Base-by-base conservation (phyloP, 1,140 invertebrate genomes). In the Magallana gigas region DNA sequence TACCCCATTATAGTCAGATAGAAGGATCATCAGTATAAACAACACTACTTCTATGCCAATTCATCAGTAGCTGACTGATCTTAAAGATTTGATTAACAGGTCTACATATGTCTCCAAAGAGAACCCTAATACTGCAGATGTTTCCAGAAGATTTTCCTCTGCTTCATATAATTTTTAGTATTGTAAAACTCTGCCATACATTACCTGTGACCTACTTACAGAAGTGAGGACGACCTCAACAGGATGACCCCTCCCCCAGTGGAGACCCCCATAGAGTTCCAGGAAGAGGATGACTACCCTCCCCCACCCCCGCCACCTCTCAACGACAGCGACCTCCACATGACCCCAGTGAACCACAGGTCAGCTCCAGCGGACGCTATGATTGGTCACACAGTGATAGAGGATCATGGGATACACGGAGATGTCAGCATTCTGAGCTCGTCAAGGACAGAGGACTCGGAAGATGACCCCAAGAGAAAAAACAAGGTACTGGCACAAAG, bases 221-320 rank as follows among this genome's bases (percentile, higher is more conserved):
- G 83, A 29, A 84, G 83, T 36, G 48, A 8, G 18, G 36, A 14
- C 29, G 83, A 84, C 48, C 23, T 84, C 68, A 36, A 62, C 83
- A 84, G 83, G 56, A 60, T 59, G 23, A 18, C 68, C 18, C 68
- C 68, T 0, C 7, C 23, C 29, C 83, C 83, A 1, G 8, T 48
- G 57, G 29, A 16, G 83, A 58, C 83, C 12, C 83, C 83, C 18
- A 59, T 84, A 7, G 57, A 60, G 57, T 84, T 62, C 29, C 56
- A 62, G 83, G n/a, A 76, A 14, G 83, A 89, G 8, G 85, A 87
- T 6, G 88, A 87, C 59, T 84, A 89, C 57, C 93, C 93, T 57
- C 92, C 92, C 11, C 92, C 93, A 1, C 93, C 93, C 0, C 92
- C 93, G 9, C 92, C 91, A 16, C 87, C 89, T 5, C 57, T 88